Evolutionary conservation across 37 sponge, comb jelly and placozoan species (phyloP).

Genomic region (Halisarca cf. caerulea): DNA sequence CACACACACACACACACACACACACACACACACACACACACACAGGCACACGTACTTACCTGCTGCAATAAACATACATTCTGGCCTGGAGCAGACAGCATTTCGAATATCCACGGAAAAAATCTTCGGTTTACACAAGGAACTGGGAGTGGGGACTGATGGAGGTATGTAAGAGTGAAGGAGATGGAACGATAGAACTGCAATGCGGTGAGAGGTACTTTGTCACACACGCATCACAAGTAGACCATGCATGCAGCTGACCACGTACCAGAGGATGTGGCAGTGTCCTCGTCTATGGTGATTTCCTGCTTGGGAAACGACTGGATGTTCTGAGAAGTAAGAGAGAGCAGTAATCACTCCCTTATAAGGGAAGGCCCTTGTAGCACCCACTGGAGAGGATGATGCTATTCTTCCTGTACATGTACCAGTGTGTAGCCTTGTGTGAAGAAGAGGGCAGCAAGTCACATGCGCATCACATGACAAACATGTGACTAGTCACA

Average conservation of each 20-base stretch:
- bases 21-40: too few relatives aligned
- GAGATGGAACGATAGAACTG: too few relatives aligned
- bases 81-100: slow-evolving; percentile 44
- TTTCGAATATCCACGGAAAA: slow-evolving; percentile 39
- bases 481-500: neutral
- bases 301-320: slow-evolving; percentile 64
- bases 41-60: too few relatives aligned
- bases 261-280: neutral
- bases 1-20: too few relatives aligned
- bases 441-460: too few relatives aligned
- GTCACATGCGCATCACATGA: neutral
- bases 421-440: slow-evolving; percentile 68
- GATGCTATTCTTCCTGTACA: slow-evolving; percentile 69
- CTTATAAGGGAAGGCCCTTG: too few relatives aligned
- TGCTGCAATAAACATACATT: neutral
- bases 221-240: too few relatives aligned
- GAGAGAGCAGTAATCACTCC: too few relatives aligned
- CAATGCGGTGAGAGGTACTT: too few relatives aligned
- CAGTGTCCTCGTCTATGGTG: slow-evolving; percentile 23
- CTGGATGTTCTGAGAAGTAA: slow-evolving; percentile 66
- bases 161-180: neutral
- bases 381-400: slow-evolving; percentile 58
- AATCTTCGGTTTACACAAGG: slow-evolving; percentile 9
- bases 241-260: too few relatives aligned
- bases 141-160: too few relatives aligned